Evolutionary conservation across 2,888 invertebrate genomes (phyloP), one percentile per base, ranked within the genome.

Genomic region (Hemithea aestivaria): DNA sequence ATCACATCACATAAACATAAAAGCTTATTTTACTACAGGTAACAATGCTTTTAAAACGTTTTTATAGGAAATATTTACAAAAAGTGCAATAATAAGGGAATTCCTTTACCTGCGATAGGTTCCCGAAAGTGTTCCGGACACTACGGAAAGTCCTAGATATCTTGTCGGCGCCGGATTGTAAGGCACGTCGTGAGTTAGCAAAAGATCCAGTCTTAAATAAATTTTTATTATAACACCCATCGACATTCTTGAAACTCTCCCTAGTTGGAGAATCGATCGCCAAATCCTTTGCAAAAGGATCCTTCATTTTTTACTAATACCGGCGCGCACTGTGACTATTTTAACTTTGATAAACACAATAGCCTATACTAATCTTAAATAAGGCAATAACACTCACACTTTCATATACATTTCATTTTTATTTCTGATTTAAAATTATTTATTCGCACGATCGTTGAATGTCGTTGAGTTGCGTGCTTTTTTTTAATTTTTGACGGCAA

Each of bases 91-190:
- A n/a, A n/a, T n/a, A n/a, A n/a, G n/a, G n/a, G n/a, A n/a, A n/a
- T n/a, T n/a, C n/a, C n/a, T 34, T 35, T 61, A 92, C 92, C 89
- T 92, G 92, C 28, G 92, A 90, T 46, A 92, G 78, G 40, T 90
- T 90, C 7, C 91, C 92, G 46, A 93, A 88, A 9, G 90, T 90
- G 39, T 90, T 90, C 53, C 90, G 81, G 10, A 93, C 90, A 46
- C 87, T 90, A 41, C 90, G 90, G 53, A 92, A 89, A 0, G 92
- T 92, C 66, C 88, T 90, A 1, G 91, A 88, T 44, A 93, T 87
- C 66, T 90, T 91, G 48, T 92, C 92, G 7, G 91, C 91, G 20
- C 92, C 90, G 28, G 88, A 90, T 55, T 91, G 88, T 29, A 92
- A 72, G 26, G 88, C 91, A 58, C 89, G 89, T 46, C 91, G 88